Base-by-base conservation (phyloP, 2,888 invertebrate genomes). In the Amblyteles armatorius region DNA sequence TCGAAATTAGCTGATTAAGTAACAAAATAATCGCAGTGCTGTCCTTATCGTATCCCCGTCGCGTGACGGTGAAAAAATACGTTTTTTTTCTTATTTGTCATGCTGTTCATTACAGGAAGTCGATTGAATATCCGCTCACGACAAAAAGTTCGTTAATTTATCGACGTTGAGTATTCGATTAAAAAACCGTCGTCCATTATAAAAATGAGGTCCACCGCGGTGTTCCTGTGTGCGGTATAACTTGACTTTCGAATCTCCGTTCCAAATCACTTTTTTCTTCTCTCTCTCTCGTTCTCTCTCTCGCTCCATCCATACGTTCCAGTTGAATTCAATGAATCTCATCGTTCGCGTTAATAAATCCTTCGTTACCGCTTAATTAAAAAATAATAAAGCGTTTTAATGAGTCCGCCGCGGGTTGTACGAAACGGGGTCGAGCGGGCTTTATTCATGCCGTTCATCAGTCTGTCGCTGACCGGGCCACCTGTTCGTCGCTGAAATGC, bases 331-430 rank as follows among this genome's bases (percentile, higher is more conserved):
- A 55, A 78, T 52, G 73, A 73, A 82, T 68, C 48, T 78, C 67
- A 19, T 33, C 78, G n/a, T 57, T 3, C 50, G 63, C 69, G 79
- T 76, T 78, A 76, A 82, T 82, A 79, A 82, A 84, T 79, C 74
- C 63, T 83, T 79, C 79, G 76, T 79, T 79, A 83, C 79, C 29
- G 77, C 76, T 79, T 80, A 78, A 80, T 84, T 74, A 84, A 81
- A 86, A 84, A 78, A 86, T 86, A 84, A 86, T 86, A 84, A 69
- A 33, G 77, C 65, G 71, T 69, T 80, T 80, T 83, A 76, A 84
- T 72, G 80, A 84, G 74, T 72, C 44, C 76, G 52, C 9, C 44
- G 36, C 33, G 50, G 36, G 71, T 44, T 19, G 55, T 55, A 52
- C 48, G 71, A 77, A 74, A 71, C 50, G 71, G 33, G 77, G 19